Conservation (phyloP, 2,888 invertebrate genomes). For the Lucinisca nassula region DNA sequence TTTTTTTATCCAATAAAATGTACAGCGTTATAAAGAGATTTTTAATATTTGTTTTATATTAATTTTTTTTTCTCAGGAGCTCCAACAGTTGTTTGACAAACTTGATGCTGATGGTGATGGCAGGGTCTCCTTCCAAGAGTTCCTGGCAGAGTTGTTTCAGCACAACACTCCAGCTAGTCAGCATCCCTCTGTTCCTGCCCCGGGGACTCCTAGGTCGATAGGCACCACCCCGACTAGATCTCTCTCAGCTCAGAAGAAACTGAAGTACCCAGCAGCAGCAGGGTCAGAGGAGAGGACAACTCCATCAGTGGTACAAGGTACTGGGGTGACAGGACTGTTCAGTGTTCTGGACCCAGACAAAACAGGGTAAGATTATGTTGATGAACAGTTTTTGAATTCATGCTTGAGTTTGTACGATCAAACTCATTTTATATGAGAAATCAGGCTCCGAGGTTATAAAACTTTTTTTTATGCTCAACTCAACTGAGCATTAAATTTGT, state of each 20-base stretch:
- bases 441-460: too few species aligned
- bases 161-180: conserved; percentile 80
- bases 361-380: conserved; percentile 84
- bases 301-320: conserved; percentile 77
- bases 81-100: conserved; percentile 91
- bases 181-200: conserved; percentile 25
- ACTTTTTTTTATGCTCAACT: too few species aligned
- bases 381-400: too few species aligned
- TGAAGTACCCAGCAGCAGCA: conserved; percentile 54
- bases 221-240: conserved; percentile 70
- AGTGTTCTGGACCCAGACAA: conserved; percentile 84
- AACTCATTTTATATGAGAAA: too few species aligned
- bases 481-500: too few species aligned
- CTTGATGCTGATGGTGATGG: conserved; percentile 91
- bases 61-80: conserved; percentile 87
- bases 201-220: conserved; percentile 47
- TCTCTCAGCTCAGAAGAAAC: conserved; percentile 74
- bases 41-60: too few species aligned
- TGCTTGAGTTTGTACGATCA: too few species aligned
- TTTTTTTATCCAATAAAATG: too few species aligned
- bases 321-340: conserved; percentile 84
- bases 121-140: conserved; percentile 91
- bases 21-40: too few species aligned
- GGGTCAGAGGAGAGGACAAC: conserved; percentile 72
- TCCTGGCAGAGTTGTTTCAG: conserved; percentile 90